Evolutionary conservation across 1,140 invertebrate genomes (phyloP).

Genomic region (Tribolium castaneum): DNA sequence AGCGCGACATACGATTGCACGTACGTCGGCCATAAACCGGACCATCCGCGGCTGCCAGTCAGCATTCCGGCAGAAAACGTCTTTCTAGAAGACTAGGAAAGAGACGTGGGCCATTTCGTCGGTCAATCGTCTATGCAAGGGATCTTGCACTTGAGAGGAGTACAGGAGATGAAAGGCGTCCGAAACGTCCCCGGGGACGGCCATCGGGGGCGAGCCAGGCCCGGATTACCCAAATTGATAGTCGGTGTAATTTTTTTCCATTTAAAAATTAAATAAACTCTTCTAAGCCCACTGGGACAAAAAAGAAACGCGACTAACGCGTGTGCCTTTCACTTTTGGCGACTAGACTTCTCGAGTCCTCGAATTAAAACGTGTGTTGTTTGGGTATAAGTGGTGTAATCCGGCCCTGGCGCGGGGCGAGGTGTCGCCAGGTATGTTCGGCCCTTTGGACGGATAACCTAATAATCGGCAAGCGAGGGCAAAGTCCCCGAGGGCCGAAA

Average conservation of each 20-base stretch:
- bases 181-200: conserved; percentile 19
- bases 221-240: no score
- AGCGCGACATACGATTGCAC: conserved; percentile 45
- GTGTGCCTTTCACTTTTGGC: no score
- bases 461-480: conserved; percentile 59
- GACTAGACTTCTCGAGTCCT: no score
- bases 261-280: no score
- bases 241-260: no score
- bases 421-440: conserved; percentile 52
- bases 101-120: conserved; percentile 48
- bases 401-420: conserved; percentile 10
- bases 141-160: conserved; percentile 38
- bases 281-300: no score
- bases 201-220: not conserved
- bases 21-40: conserved; percentile 47
- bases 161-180: conserved; percentile 44
- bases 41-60: conserved; percentile 49
- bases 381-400: no score
- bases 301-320: no score
- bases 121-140: conserved; percentile 43
- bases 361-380: no score
- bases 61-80: conserved; percentile 46
- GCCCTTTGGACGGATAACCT: conserved; percentile 57
- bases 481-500: conserved; percentile 52
- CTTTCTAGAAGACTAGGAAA: conserved; percentile 19